Evolutionary conservation across 2,113 vertebrate genomes (phyloP).

Genomic region (Charadrius vociferus): DNA sequence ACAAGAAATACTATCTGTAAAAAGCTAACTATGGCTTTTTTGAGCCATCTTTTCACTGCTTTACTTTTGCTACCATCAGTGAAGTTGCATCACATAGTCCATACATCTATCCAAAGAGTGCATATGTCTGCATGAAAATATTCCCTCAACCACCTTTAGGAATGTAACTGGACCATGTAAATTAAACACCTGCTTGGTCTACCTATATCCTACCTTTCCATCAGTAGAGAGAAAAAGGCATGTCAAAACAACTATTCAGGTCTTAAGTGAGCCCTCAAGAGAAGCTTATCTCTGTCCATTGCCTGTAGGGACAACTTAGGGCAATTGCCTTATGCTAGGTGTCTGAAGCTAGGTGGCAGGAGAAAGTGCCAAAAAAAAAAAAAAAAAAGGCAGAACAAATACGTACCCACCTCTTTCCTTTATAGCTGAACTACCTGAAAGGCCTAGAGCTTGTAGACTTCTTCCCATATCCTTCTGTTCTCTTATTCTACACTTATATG

Average conservation of each 20-base stretch:
- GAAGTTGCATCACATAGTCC: background rate
- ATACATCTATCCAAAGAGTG: background rate
- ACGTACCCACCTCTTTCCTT: background rate
- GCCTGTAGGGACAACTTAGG: background rate
- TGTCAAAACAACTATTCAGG: background rate
- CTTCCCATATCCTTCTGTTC: background rate
- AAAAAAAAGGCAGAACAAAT: background rate
- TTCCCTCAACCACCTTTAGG: background rate
- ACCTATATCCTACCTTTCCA: background rate
- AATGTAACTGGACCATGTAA: background rate
- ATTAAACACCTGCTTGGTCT: background rate
- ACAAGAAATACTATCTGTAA: background rate
- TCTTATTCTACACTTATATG: background rate
- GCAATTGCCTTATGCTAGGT: background rate
- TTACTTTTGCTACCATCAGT: background rate
- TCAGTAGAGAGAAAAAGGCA: background rate
- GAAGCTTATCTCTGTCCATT: background rate
- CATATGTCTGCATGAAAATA: background rate
- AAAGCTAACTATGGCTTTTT: background rate
- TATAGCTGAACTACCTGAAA: background rate
- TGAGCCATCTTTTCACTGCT: background rate
- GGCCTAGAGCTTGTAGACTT: background rate
- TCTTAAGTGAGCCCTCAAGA: background rate
- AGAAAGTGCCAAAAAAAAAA: background rate
- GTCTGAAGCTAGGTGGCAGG: background rate